Base-by-base conservation (phyloP, 1,140 invertebrate genomes). In the Calosoma granatense region DNA sequence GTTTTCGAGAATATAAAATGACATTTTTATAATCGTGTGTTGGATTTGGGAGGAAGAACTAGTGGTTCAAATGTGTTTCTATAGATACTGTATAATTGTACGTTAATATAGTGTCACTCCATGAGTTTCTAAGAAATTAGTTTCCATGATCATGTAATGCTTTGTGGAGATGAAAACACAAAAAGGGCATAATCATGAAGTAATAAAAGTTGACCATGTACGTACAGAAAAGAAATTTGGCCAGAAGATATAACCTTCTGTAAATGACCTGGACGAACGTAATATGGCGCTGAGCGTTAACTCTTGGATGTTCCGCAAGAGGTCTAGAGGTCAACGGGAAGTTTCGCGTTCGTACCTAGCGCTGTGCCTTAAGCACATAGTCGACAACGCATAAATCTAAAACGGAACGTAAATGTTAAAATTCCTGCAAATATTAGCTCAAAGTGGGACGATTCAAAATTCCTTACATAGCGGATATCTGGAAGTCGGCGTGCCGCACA, bases 361-460 rank as follows among this genome's bases (percentile, higher is more conserved):
- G 26, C n/a, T 36, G 6, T 36, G 4, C 41, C 17, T 17, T 47
- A 47, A 47, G 41, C 41, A 47, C 41, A 47, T 47, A 47, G 9
- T 47, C 41, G 41, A 47, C 41, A 47, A 17, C 6, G 17, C 9
- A 47, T 47, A 47, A 47, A 47, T 47, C 41, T 47, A 47, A 47
- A 47, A 17, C 17, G 41, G 41, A 47, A 47, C 41, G 41, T 17
- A 47, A 47, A 47, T 47, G 41, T 47, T 47, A 12, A 47, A 47
- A 47, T 47, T 47, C 41, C 41, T 47, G 41, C 41, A 47, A 47
- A 47, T 47, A 47, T 47, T 47, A 47, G 41, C 17, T 17, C 6
- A 47, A 47, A 47, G 41, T 47, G 17, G 41, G 17, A 47, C 41
- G 41, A 47, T 47, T 47, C 17, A 47, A 47, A 47, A 47, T 47